Evolutionary conservation across 2,888 invertebrate genomes (phyloP).

Genomic region (Philereme vetulata): DNA sequence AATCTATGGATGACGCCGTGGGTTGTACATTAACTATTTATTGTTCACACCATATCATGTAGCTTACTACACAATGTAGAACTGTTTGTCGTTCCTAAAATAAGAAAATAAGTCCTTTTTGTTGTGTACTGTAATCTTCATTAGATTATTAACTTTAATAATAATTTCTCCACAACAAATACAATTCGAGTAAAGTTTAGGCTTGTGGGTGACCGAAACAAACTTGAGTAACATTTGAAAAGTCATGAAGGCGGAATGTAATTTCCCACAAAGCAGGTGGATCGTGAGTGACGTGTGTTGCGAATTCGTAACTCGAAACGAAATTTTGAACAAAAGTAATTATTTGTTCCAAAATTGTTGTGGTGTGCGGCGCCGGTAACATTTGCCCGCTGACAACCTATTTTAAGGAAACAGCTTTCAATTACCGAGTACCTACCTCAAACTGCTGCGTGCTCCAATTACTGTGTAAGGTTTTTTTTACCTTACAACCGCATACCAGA

Average conservation of each 20-base stretch:
- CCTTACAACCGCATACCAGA: slow-evolving; percentile 37
- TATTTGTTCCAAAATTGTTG: slow-evolving; percentile 63
- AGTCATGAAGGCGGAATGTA: slow-evolving; percentile 38
- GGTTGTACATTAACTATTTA: no score
- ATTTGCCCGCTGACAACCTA: slow-evolving; percentile 58
- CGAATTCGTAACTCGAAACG: slow-evolving; percentile 48
- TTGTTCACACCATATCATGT: no score
- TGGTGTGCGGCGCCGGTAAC: slow-evolving; percentile 43
- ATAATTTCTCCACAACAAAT: slow-evolving; percentile 2
- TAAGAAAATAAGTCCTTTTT: no score
- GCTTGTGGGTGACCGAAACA: slow-evolving; percentile 24
- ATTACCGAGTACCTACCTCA: slow-evolving; percentile 46
- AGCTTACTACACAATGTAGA: no score
- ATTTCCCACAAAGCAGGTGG: slow-evolving; percentile 43
- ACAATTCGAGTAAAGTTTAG: slow-evolving; percentile 6
- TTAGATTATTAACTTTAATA: neutral
- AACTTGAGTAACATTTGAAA: slow-evolving; percentile 30
- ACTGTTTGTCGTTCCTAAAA: no score
- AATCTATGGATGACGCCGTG: no score
- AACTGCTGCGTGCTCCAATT: slow-evolving; percentile 50
- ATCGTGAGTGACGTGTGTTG: slow-evolving; percentile 49
- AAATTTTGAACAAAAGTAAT: slow-evolving; percentile 62
- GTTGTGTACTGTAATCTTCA: no score
- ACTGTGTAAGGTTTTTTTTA: slow-evolving; percentile 45
- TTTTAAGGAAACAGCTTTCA: slow-evolving; percentile 65